phyloP scores from a whole-genome alignment of 1,140 invertebrate species.

The Dreissena rostriformis region DNA sequence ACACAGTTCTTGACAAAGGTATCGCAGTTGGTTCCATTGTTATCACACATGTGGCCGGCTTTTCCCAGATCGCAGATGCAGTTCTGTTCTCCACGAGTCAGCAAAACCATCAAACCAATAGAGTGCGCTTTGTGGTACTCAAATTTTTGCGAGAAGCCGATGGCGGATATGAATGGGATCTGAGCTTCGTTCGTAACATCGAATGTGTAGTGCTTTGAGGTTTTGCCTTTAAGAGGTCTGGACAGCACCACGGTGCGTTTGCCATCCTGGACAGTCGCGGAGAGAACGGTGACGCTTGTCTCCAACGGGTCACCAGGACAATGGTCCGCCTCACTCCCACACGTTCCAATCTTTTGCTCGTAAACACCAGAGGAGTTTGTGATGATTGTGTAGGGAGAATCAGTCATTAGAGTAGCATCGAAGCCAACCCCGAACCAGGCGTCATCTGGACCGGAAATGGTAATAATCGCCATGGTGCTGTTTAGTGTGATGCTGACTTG shows the following conservation, averaged over 20 bases:
- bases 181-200: slow-evolving; percentile 45
- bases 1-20: too few relatives aligned
- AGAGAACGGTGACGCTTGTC: slow-evolving; percentile 26
- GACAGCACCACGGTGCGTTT: slow-evolving; percentile 10
- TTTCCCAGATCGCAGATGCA: too few relatives aligned
- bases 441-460: too few relatives aligned
- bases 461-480: too few relatives aligned
- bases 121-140: slow-evolving; percentile 56
- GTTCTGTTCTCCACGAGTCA: too few relatives aligned
- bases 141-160: slow-evolving; percentile 46
- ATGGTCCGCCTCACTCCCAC: slow-evolving; percentile 55
- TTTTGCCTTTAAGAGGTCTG: slow-evolving; percentile 44
- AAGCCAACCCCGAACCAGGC: slow-evolving; percentile 56
- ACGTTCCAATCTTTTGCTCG: slow-evolving; percentile 50
- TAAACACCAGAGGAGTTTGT: slow-evolving; percentile 44
- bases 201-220: slow-evolving; percentile 49
- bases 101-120: too few relatives aligned
- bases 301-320: slow-evolving; percentile 32
- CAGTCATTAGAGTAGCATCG: slow-evolving; percentile 46
- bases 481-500: too few relatives aligned
- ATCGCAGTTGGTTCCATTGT: too few relatives aligned
- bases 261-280: slow-evolving; percentile 12
- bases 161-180: slow-evolving; percentile 45
- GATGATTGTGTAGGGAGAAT: slow-evolving; percentile 50
- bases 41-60: too few relatives aligned